Base-by-base conservation (phyloP, 2,113 vertebrate species). In the Hydrochoerus hydrochaeris region DNA sequence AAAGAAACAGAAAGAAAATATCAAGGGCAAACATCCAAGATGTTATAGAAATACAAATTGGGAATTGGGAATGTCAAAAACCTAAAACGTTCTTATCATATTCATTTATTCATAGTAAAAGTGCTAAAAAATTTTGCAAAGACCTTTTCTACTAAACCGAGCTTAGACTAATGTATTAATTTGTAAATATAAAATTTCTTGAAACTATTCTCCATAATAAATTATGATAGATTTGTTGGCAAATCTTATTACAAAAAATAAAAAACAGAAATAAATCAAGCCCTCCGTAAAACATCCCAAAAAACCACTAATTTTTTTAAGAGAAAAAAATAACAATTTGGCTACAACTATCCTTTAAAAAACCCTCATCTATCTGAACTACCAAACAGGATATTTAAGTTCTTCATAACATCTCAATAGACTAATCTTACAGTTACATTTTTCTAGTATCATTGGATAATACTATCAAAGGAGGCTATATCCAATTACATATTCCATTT, bases 401-500 rank as follows among this genome's bases (percentile, higher is more conserved):
- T n/a, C 78, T 69, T 85, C 58, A 22, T 57, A 67, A 67, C 22
- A 93, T 26, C 22, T 46, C 63, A 65, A 60, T 5, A 83, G 62
- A 32, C 54, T 65, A 44, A 78, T 30, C 20, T n/a, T 71, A 46
- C 9, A 58, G 46, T 19, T 67, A 83, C 32, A 77, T 58, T 90
- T 92, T 75, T 49, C n/a, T n/a, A 54, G 0, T 57, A 75, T 62
- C 83, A 81, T 1, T 95, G 78, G n/a, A 28, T 41, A 88, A 60
- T 87, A 90, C 3, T 49, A 19, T 83, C 32, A n/a, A 75, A 24
- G 3, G 46, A 44, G 30, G 13, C 58, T 91, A 7, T 28, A 32
- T 16, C 6, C 82, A 88, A 84, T 86, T 44, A 85, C 17, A 49
- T 86, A 95, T 87, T 94, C 38, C 57, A 81, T 58, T 94, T 85